Percentiles rank a stretch among this genome's conserved stretches.
phyloP scores from a whole-genome alignment of 2,888 invertebrate species.

The Glyphotaelius pellucidus region DNA sequence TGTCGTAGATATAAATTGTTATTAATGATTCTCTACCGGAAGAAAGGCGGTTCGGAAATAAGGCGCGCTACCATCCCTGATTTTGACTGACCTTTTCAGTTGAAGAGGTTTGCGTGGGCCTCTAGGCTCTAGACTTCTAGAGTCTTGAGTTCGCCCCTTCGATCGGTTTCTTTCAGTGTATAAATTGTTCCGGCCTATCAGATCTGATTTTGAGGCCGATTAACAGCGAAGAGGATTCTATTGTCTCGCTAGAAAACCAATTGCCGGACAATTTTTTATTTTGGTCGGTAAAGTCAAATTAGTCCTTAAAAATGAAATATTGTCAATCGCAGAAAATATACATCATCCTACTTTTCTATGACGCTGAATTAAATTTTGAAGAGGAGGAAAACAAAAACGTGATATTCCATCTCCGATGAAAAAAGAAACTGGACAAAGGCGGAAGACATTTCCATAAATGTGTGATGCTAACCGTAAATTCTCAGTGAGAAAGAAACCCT shows the following conservation, averaged over 20 bases:
- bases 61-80: not conserved
- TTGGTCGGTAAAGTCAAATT: not conserved
- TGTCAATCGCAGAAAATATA: not conserved
- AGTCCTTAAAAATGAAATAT: not conserved
- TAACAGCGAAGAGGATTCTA: constrained; percentile 1
- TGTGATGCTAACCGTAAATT: not conserved
- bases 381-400: not conserved
- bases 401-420: not conserved
- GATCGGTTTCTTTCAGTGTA: constrained; percentile 16
- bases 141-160: not conserved
- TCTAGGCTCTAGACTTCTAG: not conserved
- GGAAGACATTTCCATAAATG: not conserved
- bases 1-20: not conserved
- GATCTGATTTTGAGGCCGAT: not conserved
- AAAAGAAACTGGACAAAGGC: not conserved
- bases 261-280: not conserved
- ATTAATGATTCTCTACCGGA: not conserved
- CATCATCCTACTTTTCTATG: not conserved
- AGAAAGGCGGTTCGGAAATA: constrained; percentile 2
- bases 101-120: not conserved
- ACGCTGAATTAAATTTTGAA: not conserved
- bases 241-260: constrained; percentile 13
- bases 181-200: constrained; percentile 21
- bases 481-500: not conserved
- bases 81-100: not conserved